A percentile compares a stretch with the other conserved stretches of the same genome.
Conservation (phyloP, 2,888 invertebrate species). For the Daptonema setosum region DNA sequence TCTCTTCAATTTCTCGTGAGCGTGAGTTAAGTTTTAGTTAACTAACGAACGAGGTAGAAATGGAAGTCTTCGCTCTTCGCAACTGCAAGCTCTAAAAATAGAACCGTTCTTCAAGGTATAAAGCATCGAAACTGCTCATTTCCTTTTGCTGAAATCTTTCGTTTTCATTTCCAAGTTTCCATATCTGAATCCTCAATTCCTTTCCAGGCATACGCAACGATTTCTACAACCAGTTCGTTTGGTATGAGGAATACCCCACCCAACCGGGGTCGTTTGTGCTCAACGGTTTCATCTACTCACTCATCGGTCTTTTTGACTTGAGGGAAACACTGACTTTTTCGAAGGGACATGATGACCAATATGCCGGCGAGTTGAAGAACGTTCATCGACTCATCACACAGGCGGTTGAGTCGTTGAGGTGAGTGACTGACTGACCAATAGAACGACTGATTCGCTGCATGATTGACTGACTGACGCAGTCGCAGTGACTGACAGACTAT, state of each 20-base stretch:
- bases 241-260: conserved; percentile 98
- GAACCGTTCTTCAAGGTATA: too few species aligned
- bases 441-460: neutral
- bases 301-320: conserved; percentile 86
- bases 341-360: neutral
- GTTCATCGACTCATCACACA: neutral
- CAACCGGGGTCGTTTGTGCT: conserved; percentile 77
- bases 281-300: conserved; percentile 91
- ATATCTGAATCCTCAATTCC: too few species aligned
- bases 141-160: too few species aligned
- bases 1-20: too few species aligned
- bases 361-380: neutral
- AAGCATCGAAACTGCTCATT: too few species aligned
- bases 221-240: conserved; percentile 62
- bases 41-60: too few species aligned
- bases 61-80: too few species aligned
- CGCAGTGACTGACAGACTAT: too few species aligned
- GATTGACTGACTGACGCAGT: neutral
- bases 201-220: conserved; percentile 16
- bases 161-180: too few species aligned
- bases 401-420: neutral
- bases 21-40: too few species aligned
- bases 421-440: too few species aligned
- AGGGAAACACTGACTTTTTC: neutral
- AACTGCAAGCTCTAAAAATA: too few species aligned